Percentiles rank a stretch among this genome's conserved stretches.
phyloP scores from a whole-genome alignment of 1,140 invertebrate genomes.

The Thaumetopoea pityocampa region DNA sequence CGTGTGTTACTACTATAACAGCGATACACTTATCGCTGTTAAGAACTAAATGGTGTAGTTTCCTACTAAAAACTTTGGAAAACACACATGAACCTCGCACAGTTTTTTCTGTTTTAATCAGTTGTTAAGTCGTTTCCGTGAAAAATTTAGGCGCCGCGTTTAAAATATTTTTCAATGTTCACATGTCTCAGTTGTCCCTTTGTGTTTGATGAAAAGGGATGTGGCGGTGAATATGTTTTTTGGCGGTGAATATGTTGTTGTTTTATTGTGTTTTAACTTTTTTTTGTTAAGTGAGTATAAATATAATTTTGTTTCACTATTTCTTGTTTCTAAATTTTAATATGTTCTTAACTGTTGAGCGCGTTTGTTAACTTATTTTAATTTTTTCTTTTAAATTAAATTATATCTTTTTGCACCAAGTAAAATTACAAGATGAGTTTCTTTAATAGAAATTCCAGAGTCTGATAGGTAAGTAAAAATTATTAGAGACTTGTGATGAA shows the following conservation, averaged over 20 bases:
- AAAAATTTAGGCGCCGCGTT: conserved; percentile 10
- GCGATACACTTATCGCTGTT: background rate
- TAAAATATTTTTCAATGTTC: conserved; percentile 3
- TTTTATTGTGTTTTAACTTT: too few species aligned
- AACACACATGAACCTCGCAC: conserved; percentile 3
- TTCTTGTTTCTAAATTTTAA: too few species aligned
- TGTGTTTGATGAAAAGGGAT: conserved; percentile 3
- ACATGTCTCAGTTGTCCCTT: conserved; percentile 17
- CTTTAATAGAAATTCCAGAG: too few species aligned
- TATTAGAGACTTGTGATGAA: too few species aligned
- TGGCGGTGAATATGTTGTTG: too few species aligned
- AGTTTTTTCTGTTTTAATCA: conserved; percentile 24
- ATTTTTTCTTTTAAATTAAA: too few species aligned
- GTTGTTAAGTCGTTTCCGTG: conserved; percentile 12
- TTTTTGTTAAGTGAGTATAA: conserved; percentile 2
- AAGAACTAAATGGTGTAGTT: background rate
- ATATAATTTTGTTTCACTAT: conserved; percentile 3
- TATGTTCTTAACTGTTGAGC: too few species aligned
- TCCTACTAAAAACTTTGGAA: conserved; percentile 2
- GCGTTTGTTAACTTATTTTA: too few species aligned
- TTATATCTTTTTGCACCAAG: too few species aligned
- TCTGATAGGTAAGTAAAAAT: too few species aligned
- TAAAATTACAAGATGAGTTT: too few species aligned
- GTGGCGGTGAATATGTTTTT: conserved; percentile 3
- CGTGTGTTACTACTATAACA: too few species aligned